A percentile compares a stretch with the other conserved stretches of the same genome.
These are phyloP conservation scores for Campylomormyrus numenius DNA, from an alignment of 2,113 vertebrate genomes.

Conservation along the genomic window DNA sequence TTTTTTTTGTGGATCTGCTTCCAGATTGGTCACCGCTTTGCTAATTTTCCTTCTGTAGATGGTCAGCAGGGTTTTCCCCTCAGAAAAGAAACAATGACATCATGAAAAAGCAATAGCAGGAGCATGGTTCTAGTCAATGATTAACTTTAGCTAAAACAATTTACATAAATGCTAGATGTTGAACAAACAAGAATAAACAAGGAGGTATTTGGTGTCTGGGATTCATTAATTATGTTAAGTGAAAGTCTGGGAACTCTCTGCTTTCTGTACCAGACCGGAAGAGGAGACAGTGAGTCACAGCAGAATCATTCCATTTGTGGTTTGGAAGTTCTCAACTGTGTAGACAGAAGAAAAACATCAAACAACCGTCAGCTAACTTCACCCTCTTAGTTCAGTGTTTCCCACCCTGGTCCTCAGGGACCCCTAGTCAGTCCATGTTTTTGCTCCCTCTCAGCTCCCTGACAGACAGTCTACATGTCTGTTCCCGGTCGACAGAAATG, in stretches of 20 bases:
- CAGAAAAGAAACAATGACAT: neutral
- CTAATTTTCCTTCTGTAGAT: neutral
- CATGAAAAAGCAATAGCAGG: neutral
- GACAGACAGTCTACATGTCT: neutral
- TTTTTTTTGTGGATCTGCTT: neutral
- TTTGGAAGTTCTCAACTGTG: neutral
- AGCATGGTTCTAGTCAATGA: neutral
- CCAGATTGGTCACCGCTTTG: neutral
- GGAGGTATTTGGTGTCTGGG: neutral
- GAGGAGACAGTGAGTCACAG: neutral
- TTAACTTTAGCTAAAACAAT: neutral
- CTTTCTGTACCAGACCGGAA: neutral
- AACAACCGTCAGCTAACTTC: neutral
- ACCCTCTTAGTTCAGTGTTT: neutral
- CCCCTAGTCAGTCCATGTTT: neutral
- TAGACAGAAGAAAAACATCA: neutral
- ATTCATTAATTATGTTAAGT: neutral
- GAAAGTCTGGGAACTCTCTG: neutral
- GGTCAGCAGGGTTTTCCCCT: neutral
- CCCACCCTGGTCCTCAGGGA: neutral
- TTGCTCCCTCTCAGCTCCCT: neutral
- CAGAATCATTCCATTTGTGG: neutral
- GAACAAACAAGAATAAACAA: neutral
- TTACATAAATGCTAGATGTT: neutral
- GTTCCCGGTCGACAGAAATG: neutral